Evolutionary conservation across 35 echinoderm and acorn worm species (phyloP).

Genomic region (Eucidaris tribuloides): DNA sequence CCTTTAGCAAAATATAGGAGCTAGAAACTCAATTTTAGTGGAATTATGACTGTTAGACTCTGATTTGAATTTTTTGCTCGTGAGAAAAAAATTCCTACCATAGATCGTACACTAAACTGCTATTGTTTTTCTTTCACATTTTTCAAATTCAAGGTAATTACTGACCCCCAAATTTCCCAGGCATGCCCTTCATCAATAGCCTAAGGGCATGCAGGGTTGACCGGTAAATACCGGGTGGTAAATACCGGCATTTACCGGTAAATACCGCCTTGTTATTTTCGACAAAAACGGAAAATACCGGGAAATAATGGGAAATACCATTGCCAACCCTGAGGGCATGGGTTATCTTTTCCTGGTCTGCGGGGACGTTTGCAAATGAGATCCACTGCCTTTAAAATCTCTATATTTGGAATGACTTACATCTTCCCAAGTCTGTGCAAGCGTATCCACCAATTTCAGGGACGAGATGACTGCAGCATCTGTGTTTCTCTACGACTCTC

Average conservation of each 20-base stretch:
- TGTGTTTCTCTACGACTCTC: neutral
- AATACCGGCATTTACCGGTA: too few relatives aligned
- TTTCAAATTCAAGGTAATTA: too few relatives aligned
- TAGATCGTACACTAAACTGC: too few relatives aligned
- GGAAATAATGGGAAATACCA: neutral
- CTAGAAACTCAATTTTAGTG: too few relatives aligned
- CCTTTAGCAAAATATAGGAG: too few relatives aligned
- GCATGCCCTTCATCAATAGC: too few relatives aligned
- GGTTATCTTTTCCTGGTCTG: neutral
- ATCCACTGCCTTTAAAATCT: too few relatives aligned
- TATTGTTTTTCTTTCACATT: too few relatives aligned
- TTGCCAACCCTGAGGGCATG: neutral
- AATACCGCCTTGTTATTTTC: neutral
- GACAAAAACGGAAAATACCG: neutral
- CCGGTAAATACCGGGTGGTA: neutral
- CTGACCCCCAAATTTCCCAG: too few relatives aligned
- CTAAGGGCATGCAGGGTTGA: neutral
- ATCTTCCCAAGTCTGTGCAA: slow-evolving; percentile 32
- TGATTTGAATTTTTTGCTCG: too few relatives aligned
- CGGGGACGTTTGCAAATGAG: neutral
- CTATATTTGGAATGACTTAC: slow-evolving; percentile 9
- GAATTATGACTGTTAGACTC: too few relatives aligned
- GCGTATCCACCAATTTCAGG: slow-evolving; percentile 45
- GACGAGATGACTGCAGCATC: slow-evolving; percentile 24
- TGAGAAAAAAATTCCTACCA: too few relatives aligned